Evolutionary conservation across 2,113 vertebrate species (phyloP), one percentile per base, ranked within the genome.

Genomic region (Pseudopipra pipra): DNA sequence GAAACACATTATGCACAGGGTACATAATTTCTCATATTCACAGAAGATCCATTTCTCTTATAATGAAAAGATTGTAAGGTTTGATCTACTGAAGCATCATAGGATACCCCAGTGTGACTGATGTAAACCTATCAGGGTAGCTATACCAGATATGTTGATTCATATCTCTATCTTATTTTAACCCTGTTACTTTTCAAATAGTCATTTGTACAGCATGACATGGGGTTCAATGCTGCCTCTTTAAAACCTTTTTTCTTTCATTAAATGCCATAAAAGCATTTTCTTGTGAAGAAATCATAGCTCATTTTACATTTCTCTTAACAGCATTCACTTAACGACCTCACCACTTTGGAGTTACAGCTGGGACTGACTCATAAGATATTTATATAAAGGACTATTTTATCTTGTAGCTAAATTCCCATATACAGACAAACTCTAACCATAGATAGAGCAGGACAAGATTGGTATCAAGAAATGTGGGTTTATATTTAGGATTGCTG

Each of bases 351-450:
- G 33, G 76, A 96, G 92, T 85, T 97, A 95, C 96, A 96, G 95
- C 92, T 97, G 96, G 95, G 92, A 96, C 96, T 97, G 96, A 97
- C 96, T 97, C 96, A 97, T 97, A 92, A 96, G 96, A 95, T 97
- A 97, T 97, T 96, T 97, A 97, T 97, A 93, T 94, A 95, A 94
- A 96, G 83, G 62, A 94, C 93, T 93, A 72, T 96, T 97, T 97
- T 96, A 93, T 96, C 95, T 93, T 90, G 95, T 90, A 96, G 90
- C 94, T 97, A 51, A 94, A 96, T 96, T 96, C 86, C 95, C 96
- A 96, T 94, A 95, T 96, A 96, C 93, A 97, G 96, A 85, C 83
- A 96, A 95, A 93, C 86, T 88, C 66, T 73, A 87, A 84, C 90
- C 95, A 93, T 73, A 95, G 80, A 96, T 76, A 95, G 96, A 92